Percentiles rank a stretch among this genome's conserved stretches.
Evolutionary conservation across 2,888 invertebrate species (phyloP).

Genomic region (Drosophila ezoana): DNA sequence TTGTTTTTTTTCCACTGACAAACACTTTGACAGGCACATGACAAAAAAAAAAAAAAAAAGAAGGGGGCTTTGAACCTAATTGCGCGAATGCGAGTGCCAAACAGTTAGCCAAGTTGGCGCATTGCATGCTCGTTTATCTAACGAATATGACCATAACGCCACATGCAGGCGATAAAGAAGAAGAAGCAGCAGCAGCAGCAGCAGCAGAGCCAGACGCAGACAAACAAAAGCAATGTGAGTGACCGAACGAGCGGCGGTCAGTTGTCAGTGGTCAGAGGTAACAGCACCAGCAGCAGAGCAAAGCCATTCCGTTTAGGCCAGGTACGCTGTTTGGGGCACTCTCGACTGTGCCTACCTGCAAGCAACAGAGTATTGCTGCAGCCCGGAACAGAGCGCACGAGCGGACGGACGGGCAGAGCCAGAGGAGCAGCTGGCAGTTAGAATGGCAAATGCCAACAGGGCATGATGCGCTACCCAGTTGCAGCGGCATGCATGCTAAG

Average conservation of each 20-base stretch:
- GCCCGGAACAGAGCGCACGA: neutral
- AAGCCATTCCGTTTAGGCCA: conserved; percentile 11
- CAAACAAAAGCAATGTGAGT: conserved; percentile 38
- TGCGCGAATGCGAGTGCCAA: conserved; percentile 25
- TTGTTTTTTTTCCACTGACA: neutral
- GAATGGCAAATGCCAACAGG: conserved; percentile 33
- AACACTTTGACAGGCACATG: neutral
- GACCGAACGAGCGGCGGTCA: conserved; percentile 24
- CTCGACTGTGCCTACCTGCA: conserved; percentile 25
- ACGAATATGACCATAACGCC: conserved; percentile 29
- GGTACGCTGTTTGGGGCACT: conserved; percentile 19
- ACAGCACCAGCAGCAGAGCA: conserved; percentile 1
- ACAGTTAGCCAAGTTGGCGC: conserved; percentile 47
- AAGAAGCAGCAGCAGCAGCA: neutral
- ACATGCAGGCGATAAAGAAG: neutral
- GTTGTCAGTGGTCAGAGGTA: conserved; percentile 43
- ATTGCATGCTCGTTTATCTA: conserved; percentile 56
- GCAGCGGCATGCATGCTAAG: conserved; percentile 8
- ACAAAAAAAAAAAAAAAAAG: neutral
- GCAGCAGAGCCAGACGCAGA: neutral
- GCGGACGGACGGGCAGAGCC: neutral
- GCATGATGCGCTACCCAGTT: conserved; percentile 14
- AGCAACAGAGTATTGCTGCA: conserved; percentile 14
- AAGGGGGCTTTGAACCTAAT: conserved; percentile 13
- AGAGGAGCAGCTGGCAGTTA: conserved; percentile 14